phyloP scores from a whole-genome alignment of 2,888 invertebrate species.

The Parascotia fuliginaria region DNA sequence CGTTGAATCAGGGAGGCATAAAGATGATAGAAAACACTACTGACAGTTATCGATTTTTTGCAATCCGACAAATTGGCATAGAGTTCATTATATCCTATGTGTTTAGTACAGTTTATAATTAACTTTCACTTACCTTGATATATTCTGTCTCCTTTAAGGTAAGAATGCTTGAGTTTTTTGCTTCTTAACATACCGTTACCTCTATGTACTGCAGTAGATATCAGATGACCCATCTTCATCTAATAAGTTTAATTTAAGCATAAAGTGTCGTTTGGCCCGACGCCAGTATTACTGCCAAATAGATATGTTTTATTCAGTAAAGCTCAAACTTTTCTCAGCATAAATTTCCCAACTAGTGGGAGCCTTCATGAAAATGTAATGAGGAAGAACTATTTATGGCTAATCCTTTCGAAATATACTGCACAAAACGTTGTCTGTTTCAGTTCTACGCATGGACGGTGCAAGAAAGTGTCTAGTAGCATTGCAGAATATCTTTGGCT shows the following conservation, averaged over 20 bases:
- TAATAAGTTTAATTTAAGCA: slow-evolving; percentile 55
- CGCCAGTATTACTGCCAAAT: slow-evolving; percentile 76
- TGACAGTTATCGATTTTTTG: no score
- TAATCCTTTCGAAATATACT: slow-evolving; percentile 83
- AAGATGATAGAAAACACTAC: no score
- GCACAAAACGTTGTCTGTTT: slow-evolving; percentile 63
- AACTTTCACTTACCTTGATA: no score
- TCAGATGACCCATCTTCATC: slow-evolving; percentile 56
- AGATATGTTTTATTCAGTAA: slow-evolving; percentile 84
- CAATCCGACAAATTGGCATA: no score
- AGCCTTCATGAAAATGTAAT: slow-evolving; percentile 83
- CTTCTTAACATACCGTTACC: not conserved
- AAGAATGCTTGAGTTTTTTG: no score
- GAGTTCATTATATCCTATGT: no score
- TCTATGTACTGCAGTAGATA: slow-evolving; percentile 30
- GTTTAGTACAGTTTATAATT: no score
- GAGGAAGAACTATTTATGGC: slow-evolving; percentile 82
- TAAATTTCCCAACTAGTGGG: slow-evolving; percentile 77
- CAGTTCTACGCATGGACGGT: slow-evolving; percentile 54
- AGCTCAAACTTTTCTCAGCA: slow-evolving; percentile 81
- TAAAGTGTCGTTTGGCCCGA: slow-evolving; percentile 71
- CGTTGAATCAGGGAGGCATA: no score
- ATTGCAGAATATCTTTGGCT: slow-evolving; percentile 58
- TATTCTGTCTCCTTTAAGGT: no score
- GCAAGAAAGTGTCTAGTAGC: slow-evolving; percentile 66